Evolutionary conservation across 2,797 vertebrate species (phyloP).

Genomic region (Enteromius viviparus): DNA sequence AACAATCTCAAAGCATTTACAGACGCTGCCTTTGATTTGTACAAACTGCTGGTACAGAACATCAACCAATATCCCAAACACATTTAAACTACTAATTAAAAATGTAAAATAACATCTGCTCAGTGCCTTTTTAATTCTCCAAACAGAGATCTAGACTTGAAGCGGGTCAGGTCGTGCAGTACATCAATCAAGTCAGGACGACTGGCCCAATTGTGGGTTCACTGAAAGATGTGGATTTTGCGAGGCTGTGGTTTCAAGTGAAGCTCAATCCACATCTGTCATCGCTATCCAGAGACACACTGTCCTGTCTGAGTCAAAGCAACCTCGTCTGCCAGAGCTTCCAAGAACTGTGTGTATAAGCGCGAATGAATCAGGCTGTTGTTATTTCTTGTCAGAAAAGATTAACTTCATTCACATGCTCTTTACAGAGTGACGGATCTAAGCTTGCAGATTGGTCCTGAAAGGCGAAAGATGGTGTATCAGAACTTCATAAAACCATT

Average conservation of each 20-base stretch:
- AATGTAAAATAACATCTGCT: not conserved
- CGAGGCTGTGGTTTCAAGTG: conserved; percentile 43
- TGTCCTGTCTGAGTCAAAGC: conserved; percentile 48
- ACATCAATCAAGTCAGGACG: not conserved
- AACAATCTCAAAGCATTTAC: conserved; percentile 13
- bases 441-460: not conserved
- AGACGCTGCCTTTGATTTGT: conserved; percentile 41
- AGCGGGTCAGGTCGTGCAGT: not conserved
- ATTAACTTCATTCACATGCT: not conserved
- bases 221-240: conserved; percentile 18
- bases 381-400: not conserved
- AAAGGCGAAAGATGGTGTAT: conserved; percentile 39
- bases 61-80: not conserved
- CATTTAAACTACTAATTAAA: too few species aligned
- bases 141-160: conserved; percentile 29
- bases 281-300: conserved; percentile 17
- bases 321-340: conserved; percentile 50
- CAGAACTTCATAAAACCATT: conserved; percentile 45
- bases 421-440: conserved; percentile 40
- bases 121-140: not conserved
- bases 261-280: conserved; percentile 41
- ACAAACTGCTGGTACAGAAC: conserved; percentile 49
- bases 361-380: not conserved
- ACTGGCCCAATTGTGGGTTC: not conserved
- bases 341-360: conserved; percentile 53